Evolutionary conservation across 92 coral and sea anemone genomes (phyloP), one percentile per base, ranked within the genome.

Genomic region (Metridium senile): DNA sequence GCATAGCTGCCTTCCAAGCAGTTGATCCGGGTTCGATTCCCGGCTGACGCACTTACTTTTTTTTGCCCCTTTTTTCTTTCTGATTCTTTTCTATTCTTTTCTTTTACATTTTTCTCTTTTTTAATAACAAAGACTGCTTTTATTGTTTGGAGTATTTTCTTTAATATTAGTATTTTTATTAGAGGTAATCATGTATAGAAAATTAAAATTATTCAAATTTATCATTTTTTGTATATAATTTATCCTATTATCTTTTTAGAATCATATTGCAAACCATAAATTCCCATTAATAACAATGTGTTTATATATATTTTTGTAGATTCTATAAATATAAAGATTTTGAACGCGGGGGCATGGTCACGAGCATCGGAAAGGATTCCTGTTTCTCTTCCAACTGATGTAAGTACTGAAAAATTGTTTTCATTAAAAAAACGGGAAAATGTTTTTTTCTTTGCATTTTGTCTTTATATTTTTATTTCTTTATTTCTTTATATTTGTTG

Each of bases 1-100:
- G 98, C 95, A 93, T 93, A 85, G 98, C 96, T 90, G 98, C 98
- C 98, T 93, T 93, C 95, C 92, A 93, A 93, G 98, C 98, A 93
- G 92, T 93, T 84, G 98, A 90, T 82, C 98, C 95, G 95, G 98
- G 98, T 90, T 93, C 95, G 97, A 90, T 93, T 93, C 97, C 97
- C 97, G 94, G 68, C 80, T 52, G 56, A 58, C 68, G 68, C 66
- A 47, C 19, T 0, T 58, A 47, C 19, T 0, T 58, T 32, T 74
- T 74, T 74, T 39, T 39, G 8, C 49, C 13, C 6, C 6, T 61
- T 72, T 72, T 72, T 71, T 71, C 62, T 11, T 29, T 11, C 23
- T 52, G 9, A 21, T 71, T 10, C 28, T 57, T 54, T 59, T 57
- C 33, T 59, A 29, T 32, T 6, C 53, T 71, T 71, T 46, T 71